Base-by-base conservation (phyloP, 2,113 vertebrate genomes). In the Anguilla rostrata region DNA sequence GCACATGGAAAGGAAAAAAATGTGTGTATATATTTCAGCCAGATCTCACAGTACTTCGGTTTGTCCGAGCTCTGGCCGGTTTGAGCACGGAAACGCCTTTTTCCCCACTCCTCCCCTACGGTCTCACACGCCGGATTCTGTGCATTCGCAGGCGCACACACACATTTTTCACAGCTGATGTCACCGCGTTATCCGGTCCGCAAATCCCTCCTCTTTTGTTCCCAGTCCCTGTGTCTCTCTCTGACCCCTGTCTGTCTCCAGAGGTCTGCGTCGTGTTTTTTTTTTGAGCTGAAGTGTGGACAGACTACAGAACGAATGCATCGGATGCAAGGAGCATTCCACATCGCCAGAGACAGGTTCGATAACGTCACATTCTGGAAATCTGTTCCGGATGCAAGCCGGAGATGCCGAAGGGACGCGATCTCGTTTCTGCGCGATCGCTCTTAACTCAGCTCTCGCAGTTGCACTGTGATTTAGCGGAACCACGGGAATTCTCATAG, bases 161-260 rank as follows among this genome's bases (percentile, higher is more conserved):
- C 86, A 92, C 93, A 94, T 96, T 95, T 95, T 95, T 95, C 87
- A 81, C 89, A 90, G 92, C 93, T 96, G 94, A 96, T 95, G 95
- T 96, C 95, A 96, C 94, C 22, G 20, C 2, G 84, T 92, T 92
- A 94, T 95, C 92, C 94, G 91, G 92, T 94, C 92, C 20, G 85
- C 88, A 93, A 92, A 94, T 92, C 91, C 93, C 93, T 92, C 92
- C 93, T 93, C 90, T 89, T 93, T 90, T 92, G 79, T 83, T 85
- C 80, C 53, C 56, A 9, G 57, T 88, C 88, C 86, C 87, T 86
- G 34, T 66, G 43, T 60, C 57, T 84, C n/a, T 39, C 34, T 82
- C 85, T 22, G 78, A 53, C 40, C 56, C 71, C 41, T 82, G 40
- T 84, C 46, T 79, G 78, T 12, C 29, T 84, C 29, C 79, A 81